Evolutionary conservation across 1,140 invertebrate species (phyloP).

Genomic region (Hylaeus anthracinus): DNA sequence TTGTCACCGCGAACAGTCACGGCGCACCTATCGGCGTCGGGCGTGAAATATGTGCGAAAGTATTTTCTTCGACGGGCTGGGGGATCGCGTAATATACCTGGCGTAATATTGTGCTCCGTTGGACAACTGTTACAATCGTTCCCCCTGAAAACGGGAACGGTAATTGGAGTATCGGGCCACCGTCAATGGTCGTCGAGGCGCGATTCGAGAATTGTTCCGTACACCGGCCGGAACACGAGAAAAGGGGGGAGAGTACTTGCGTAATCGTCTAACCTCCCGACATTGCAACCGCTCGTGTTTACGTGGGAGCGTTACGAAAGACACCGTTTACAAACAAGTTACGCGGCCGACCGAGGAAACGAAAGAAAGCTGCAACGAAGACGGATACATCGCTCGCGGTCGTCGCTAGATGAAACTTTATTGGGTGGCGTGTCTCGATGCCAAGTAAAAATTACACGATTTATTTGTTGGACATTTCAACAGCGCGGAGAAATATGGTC

Average conservation of each 20-base stretch:
- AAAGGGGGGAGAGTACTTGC: neutral
- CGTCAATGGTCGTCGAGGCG: neutral
- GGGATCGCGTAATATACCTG: constrained; percentile 23
- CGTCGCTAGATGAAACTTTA: neutral
- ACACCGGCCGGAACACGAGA: neutral
- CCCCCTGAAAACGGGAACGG: neutral
- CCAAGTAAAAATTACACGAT: too few species aligned
- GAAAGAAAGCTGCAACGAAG: neutral
- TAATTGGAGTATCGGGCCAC: constrained; percentile 23
- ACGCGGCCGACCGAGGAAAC: neutral
- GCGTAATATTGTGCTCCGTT: constrained; percentile 7
- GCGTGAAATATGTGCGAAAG: constrained; percentile 38
- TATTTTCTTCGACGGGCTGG: constrained; percentile 19
- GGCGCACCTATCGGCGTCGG: constrained; percentile 25
- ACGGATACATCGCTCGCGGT: neutral
- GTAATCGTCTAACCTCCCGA: neutral
- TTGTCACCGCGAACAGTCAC: constrained; percentile 48
- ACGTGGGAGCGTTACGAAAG: neutral
- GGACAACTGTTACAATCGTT: constrained; percentile 10
- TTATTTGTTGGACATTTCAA: too few species aligned
- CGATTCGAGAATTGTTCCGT: constrained; percentile 3
- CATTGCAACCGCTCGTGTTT: neutral
- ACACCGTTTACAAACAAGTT: constrained; percentile 2
- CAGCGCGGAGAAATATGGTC: too few species aligned
- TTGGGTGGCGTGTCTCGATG: too few species aligned